Evolutionary conservation across 2,888 invertebrate species (phyloP), one percentile per base, ranked within the genome.

Genomic region (Listrodromus nycthemerus): DNA sequence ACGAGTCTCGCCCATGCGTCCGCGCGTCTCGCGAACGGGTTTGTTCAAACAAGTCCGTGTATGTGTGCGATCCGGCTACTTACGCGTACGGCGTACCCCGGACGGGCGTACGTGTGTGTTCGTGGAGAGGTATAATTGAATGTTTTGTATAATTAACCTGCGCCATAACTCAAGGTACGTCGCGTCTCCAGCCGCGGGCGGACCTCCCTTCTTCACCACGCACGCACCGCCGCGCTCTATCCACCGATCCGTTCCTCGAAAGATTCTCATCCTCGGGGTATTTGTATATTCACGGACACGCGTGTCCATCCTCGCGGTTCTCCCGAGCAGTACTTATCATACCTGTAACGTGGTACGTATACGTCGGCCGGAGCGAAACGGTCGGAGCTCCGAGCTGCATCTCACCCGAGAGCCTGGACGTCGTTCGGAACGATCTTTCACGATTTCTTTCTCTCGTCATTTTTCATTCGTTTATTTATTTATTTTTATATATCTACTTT

Each of bases 121-220:
- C 87, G 79, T 83, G 86, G 88, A 90, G 89, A 91, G 91, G 91
- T 92, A 92, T 93, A 93, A 93, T 93, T 93, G 93, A 93, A 93
- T 93, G 93, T 93, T 93, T 93, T 93, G 93, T 93, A 93, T 93
- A 93, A 93, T 93, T 93, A 93, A 93, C 93, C 92, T 92, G 92
- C 92, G 91, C 92, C 92, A 93, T 93, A 93, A 93, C 92, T 93
- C 93, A 93, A 88, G 88, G 89, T 91, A 92, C 93, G 93, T 92
- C 92, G 92, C 92, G 92, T 93, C 93, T 92, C 92, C 91, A 91
- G 92, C 93, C 92, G 91, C 91, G 90, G 92, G 93, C 92, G 82
- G 89, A 86, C 89, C 86, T 90, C 88, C 88, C 89, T 88, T 87
- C 88, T 86, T 86, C 81, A 80, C 79, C 85, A 78, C 83, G 84